A percentile compares a stretch with the other conserved stretches of the same genome.
phyloP scores from a whole-genome alignment of 2,113 vertebrate genomes.

The Lophotis ruficrista region DNA sequence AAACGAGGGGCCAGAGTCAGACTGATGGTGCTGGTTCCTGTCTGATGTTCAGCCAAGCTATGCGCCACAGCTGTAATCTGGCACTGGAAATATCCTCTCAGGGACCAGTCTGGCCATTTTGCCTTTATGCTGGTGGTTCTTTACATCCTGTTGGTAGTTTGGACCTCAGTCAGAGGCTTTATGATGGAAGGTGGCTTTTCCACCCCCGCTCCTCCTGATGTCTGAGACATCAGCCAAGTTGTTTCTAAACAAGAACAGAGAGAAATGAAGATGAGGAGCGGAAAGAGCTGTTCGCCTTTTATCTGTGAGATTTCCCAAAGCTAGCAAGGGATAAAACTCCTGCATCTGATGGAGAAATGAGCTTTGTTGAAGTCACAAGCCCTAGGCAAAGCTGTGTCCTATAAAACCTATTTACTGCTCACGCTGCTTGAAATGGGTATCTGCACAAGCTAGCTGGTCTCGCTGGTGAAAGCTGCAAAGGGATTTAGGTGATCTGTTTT shows the following conservation, averaged over 20 bases:
- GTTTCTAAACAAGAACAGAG: not conserved
- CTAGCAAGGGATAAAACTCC: not conserved
- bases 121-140: not conserved
- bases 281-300: not conserved
- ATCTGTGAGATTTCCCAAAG: not conserved
- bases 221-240: not conserved
- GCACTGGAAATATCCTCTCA: not conserved
- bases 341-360: not conserved
- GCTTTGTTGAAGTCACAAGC: conserved; percentile 2
- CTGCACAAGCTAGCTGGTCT: not conserved
- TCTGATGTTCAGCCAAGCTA: not conserved
- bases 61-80: not conserved
- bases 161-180: not conserved
- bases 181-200: not conserved
- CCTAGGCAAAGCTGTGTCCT: conserved; percentile 8
- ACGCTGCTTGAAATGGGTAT: not conserved
- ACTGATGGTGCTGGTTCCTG: not conserved
- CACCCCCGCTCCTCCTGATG: not conserved
- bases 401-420: not conserved
- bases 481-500: not conserved
- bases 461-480: not conserved
- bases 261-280: not conserved
- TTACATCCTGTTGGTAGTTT: not conserved
- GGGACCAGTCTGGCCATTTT: not conserved
- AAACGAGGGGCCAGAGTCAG: not conserved